Base-by-base conservation (phyloP, 2,888 invertebrate genomes). In the Folsomia manolachei region DNA sequence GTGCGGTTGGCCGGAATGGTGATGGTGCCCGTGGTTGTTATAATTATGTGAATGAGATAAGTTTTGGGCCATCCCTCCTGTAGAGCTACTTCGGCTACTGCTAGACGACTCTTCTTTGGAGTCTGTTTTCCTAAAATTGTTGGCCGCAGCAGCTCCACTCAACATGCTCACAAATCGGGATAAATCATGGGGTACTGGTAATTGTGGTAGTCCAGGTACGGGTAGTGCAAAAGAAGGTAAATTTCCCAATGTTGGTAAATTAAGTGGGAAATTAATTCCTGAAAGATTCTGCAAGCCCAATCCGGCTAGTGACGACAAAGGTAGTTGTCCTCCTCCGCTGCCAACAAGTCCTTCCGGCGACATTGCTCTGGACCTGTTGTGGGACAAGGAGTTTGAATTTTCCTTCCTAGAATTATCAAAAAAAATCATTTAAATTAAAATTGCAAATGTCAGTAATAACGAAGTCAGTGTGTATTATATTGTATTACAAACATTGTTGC, bases 101-200 rank as follows among this genome's bases (percentile, higher is more conserved):
- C 74, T 74, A 27, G 73, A 75, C 14, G 75, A 73, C 56, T 78
- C 78, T 64, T 77, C 79, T 67, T 75, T 75, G 67, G 7, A 68
- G 27, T 24, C 73, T 26, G 19, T 1, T 24, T 60, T 60, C 1
- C 21, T 24, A 2, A 24, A 7, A 26, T 64, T 26, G 53, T 60
- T 70, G 2, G 63, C 71, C 18, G 70, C 71, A 74, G 76, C 64
- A 76, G 70, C 68, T 77, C 78, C 78, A 71, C 79, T 75, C 52
- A 80, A 67, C 79, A 81, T 78, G 69, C 71, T 79, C 61, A 80
- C 78, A 39, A 81, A 76, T 19, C 81, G 75, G 69, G 76, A 75
- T 27, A 81, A 70, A 64, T 81, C 81, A 56, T 56, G 81, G 25
- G 81, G 81, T 61, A 79, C 78, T 62, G 79, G 79, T 52, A 80